Conservation (phyloP, 2,888 invertebrate species). For the Sarcophaga subvicina region DNA sequence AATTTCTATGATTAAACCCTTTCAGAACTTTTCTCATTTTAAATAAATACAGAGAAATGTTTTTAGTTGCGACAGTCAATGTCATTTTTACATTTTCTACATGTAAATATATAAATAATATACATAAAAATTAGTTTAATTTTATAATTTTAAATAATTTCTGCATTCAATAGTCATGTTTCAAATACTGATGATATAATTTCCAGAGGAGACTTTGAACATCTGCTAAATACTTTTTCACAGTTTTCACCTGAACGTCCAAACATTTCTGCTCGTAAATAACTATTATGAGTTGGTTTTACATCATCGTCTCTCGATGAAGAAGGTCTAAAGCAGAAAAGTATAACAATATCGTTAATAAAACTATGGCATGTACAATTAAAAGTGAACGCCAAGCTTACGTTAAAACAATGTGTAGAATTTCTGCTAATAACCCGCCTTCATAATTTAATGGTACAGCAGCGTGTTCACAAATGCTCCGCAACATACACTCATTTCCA, state of each 20-base stretch:
- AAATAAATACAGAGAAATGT: no score
- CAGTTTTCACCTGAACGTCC: slow-evolving; percentile 82
- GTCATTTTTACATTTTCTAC: no score
- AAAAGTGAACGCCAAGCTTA: slow-evolving; percentile 81
- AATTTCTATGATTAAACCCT: no score
- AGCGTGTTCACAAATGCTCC: slow-evolving; percentile 90
- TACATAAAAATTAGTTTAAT: background rate
- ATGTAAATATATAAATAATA: no score
- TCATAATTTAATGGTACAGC: slow-evolving; percentile 86
- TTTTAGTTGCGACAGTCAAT: no score
- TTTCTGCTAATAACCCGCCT: slow-evolving; percentile 88
- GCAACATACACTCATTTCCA: slow-evolving; percentile 87
- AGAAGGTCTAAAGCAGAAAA: slow-evolving; percentile 84
- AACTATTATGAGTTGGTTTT: slow-evolving; percentile 86
- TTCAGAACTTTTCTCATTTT: no score
- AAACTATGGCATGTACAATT: background rate
- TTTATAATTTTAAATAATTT: background rate
- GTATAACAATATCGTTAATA: background rate
- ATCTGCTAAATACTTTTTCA: slow-evolving; percentile 72
- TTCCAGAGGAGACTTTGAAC: slow-evolving; percentile 75
- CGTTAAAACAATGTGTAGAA: slow-evolving; percentile 89
- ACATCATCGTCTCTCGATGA: slow-evolving; percentile 85
- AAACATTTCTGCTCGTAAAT: slow-evolving; percentile 86
- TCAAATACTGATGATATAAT: slow-evolving; percentile 73
- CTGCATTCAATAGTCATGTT: slow-evolving; percentile 15